Conservation (phyloP, 2,797 vertebrate species). For the Holocentrus rufus region DNA sequence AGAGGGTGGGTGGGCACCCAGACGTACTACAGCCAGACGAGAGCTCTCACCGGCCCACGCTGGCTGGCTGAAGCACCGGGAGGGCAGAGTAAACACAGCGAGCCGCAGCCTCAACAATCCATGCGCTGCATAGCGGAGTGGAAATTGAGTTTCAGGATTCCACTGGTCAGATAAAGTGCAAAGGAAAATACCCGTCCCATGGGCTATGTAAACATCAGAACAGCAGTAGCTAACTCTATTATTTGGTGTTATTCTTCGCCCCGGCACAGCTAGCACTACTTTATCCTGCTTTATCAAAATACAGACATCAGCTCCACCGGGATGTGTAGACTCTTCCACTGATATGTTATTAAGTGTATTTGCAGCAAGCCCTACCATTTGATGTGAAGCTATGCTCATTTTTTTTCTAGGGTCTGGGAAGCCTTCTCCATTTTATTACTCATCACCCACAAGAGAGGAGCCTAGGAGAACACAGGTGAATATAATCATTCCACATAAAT, state of each 20-base stretch:
- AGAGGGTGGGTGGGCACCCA: slow-evolving; percentile 41
- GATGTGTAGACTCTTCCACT: slow-evolving; percentile 36
- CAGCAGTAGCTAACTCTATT: slow-evolving; percentile 45
- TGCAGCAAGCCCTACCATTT: slow-evolving; percentile 21
- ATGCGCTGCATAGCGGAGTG: slow-evolving; percentile 51
- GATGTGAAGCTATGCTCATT: slow-evolving; percentile 10
- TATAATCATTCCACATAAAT: slow-evolving; percentile 16
- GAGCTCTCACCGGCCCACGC: slow-evolving; percentile 47
- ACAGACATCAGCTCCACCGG: slow-evolving; percentile 59
- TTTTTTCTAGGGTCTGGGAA: slow-evolving; percentile 90
- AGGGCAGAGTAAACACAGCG: slow-evolving; percentile 60
- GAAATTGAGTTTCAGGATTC: slow-evolving; percentile 72
- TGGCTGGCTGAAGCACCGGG: slow-evolving; percentile 39
- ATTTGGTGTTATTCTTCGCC: slow-evolving; percentile 58
- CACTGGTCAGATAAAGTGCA: slow-evolving; percentile 55
- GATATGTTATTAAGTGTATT: slow-evolving; percentile 40
- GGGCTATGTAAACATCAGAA: slow-evolving; percentile 67
- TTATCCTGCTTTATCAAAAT: slow-evolving; percentile 61
- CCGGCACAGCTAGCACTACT: slow-evolving; percentile 40
- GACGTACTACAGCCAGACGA: slow-evolving; percentile 55
- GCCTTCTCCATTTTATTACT: slow-evolving; percentile 93
- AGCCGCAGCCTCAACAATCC: slow-evolving; percentile 51
- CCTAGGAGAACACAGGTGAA: slow-evolving; percentile 93
- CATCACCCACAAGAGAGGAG: slow-evolving; percentile 94
- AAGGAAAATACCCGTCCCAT: slow-evolving; percentile 62